Percentiles rank a stretch among this genome's conserved stretches.
These are phyloP conservation scores for Melikaiella ostensackeni DNA, from an alignment of 2,888 invertebrate species.

Conservation along the genomic window DNA sequence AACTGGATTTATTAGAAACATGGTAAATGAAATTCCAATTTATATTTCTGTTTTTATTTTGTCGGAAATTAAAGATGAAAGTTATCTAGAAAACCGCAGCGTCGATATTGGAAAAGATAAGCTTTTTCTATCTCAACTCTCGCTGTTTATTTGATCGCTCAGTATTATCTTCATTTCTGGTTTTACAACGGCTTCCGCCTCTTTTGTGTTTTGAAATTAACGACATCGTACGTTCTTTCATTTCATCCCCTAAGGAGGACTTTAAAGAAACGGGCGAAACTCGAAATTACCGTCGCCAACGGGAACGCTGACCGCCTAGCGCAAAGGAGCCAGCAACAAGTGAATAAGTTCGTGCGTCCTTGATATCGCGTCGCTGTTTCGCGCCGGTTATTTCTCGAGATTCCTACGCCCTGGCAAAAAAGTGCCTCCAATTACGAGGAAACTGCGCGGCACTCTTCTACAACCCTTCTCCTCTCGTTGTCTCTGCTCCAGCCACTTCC, in stretches of 20 bases:
- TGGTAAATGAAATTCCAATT: neutral
- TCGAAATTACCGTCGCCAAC: constrained; percentile 29
- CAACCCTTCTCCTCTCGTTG: constrained; percentile 11
- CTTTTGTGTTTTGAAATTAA: constrained; percentile 34
- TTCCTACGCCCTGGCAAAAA: constrained; percentile 40
- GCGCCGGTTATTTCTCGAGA: constrained; percentile 32
- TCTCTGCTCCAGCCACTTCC: constrained; percentile 22
- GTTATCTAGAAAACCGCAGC: constrained; percentile 12
- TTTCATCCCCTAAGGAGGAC: constrained; percentile 20
- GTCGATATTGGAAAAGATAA: constrained; percentile 12
- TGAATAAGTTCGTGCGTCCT: constrained; percentile 52
- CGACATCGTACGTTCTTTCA: constrained; percentile 31
- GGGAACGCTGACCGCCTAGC: neutral
- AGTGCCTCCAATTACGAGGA: constrained; percentile 52
- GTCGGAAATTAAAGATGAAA: neutral
- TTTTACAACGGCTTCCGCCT: constrained; percentile 28
- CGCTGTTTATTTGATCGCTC: constrained; percentile 18
- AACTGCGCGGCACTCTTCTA: constrained; percentile 40
- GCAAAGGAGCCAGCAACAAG: constrained; percentile 56
- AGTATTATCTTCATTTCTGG: constrained; percentile 19
- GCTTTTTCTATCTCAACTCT: constrained; percentile 3
- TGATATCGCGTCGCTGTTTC: constrained; percentile 41
- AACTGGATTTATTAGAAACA: neutral
- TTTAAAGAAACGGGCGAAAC: constrained; percentile 15
- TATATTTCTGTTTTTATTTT: neutral